Evolutionary conservation across 2,888 invertebrate species (phyloP).

Genomic region (Diabrotica balteata): DNA sequence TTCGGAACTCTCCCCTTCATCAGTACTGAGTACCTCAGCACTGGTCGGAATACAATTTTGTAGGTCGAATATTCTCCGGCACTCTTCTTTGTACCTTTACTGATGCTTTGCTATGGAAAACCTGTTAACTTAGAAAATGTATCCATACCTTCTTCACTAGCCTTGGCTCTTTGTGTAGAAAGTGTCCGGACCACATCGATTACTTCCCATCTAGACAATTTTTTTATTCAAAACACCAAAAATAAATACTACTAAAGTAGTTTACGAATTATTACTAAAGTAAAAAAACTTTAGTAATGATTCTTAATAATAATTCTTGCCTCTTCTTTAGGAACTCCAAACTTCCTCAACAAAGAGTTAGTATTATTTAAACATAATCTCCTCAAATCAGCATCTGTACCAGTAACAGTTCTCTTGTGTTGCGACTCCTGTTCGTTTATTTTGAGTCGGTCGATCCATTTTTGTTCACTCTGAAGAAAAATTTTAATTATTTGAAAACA

Average conservation of each 20-base stretch:
- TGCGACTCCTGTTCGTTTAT: conserved; percentile 90
- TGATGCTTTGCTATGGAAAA: conserved; percentile 99
- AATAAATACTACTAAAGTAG: no score
- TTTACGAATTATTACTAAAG: no score
- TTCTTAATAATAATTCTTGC: conserved; percentile 58
- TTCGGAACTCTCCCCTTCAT: conserved; percentile 91
- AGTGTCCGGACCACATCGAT: conserved; percentile 98
- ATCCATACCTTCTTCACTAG: conserved; percentile 97
- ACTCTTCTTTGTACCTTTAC: conserved; percentile 97
- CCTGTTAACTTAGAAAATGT: conserved; percentile 96
- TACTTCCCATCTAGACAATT: conserved; percentile 92
- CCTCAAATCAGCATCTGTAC: conserved; percentile 97
- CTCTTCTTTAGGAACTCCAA: conserved; percentile 97
- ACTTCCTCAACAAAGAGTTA: conserved; percentile 92
- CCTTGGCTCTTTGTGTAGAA: conserved; percentile 98
- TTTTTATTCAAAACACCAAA: conserved; percentile 71
- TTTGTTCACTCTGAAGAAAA: no score
- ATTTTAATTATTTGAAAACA: no score
- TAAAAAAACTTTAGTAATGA: neutral
- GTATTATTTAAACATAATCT: conserved; percentile 95
- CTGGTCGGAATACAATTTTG: conserved; percentile 95
- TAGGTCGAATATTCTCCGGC: conserved; percentile 96
- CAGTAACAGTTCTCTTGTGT: conserved; percentile 93
- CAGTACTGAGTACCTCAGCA: conserved; percentile 92
- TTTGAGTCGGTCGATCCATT: conserved; percentile 88